Percentiles rank a stretch among this genome's conserved stretches.
These are phyloP conservation scores for Platanista minor DNA, from an alignment of 2,113 vertebrate genomes.

Conservation along the genomic window DNA sequence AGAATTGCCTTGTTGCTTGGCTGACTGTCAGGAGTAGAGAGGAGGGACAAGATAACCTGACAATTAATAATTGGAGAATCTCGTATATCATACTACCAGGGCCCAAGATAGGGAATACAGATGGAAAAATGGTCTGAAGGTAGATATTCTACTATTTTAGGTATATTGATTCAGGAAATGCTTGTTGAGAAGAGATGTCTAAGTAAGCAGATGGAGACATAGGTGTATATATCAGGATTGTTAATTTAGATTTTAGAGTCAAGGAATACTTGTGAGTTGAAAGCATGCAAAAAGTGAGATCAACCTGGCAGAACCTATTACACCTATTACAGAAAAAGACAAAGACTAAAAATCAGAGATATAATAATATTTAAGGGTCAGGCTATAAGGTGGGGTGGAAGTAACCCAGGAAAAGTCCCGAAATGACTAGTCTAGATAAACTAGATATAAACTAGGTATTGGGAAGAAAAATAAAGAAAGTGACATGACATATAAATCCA, in stretches of 20 bases:
- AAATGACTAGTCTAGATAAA: neutral
- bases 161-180: neutral
- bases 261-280: neutral
- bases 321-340: neutral
- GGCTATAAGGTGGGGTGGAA: neutral
- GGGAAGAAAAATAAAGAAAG: neutral
- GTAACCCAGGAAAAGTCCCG: neutral
- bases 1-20: neutral
- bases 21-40: neutral
- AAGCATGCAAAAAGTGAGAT: neutral
- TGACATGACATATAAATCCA: neutral
- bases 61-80: neutral
- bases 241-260: neutral
- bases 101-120: neutral
- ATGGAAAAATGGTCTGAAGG: neutral
- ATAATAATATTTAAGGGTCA: neutral
- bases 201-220: neutral
- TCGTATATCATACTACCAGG: neutral
- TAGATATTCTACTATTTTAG: neutral
- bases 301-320: neutral
- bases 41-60: neutral
- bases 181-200: neutral
- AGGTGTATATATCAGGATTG: neutral
- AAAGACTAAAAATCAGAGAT: neutral
- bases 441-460: neutral